Evolutionary conservation across 2,113 vertebrate species (phyloP).

Genomic region (Pavo muticus): DNA sequence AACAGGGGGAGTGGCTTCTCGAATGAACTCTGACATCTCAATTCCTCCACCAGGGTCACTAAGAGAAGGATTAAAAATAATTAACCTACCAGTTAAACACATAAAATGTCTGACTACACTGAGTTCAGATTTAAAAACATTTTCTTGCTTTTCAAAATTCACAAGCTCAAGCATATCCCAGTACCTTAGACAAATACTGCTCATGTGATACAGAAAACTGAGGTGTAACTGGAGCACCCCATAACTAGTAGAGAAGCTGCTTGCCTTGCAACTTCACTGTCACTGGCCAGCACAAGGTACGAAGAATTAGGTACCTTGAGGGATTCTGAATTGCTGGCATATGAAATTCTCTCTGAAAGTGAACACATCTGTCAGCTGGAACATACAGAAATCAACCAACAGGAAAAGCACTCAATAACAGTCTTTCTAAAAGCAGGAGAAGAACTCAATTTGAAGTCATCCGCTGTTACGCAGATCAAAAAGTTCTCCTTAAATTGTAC

Average conservation of each 20-base stretch:
- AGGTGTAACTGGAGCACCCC: neutral
- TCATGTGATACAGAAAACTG: neutral
- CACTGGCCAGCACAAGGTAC: neutral
- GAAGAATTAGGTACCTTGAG: neutral
- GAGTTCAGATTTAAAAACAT: neutral
- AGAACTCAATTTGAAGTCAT: neutral
- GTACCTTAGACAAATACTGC: neutral
- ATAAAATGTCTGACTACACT: neutral
- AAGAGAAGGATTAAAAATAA: slow-evolving; percentile 1
- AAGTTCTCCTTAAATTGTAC: neutral
- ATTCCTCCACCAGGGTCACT: slow-evolving; percentile 98
- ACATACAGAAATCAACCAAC: neutral
- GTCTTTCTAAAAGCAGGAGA: neutral
- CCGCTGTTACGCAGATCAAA: no score
- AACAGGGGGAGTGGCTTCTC: slow-evolving; percentile 96
- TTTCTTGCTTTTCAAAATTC: neutral
- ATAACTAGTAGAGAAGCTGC: neutral
- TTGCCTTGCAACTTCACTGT: neutral
- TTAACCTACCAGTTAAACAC: neutral
- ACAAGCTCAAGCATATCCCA: neutral
- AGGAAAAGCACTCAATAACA: neutral
- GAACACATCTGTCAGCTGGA: accelerated
- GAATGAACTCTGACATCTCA: slow-evolving; percentile 95
- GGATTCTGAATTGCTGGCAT: neutral
- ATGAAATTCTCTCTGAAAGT: neutral